phyloP scores from a whole-genome alignment of 2,888 invertebrate genomes.

The Lasius fuliginosus region DNA sequence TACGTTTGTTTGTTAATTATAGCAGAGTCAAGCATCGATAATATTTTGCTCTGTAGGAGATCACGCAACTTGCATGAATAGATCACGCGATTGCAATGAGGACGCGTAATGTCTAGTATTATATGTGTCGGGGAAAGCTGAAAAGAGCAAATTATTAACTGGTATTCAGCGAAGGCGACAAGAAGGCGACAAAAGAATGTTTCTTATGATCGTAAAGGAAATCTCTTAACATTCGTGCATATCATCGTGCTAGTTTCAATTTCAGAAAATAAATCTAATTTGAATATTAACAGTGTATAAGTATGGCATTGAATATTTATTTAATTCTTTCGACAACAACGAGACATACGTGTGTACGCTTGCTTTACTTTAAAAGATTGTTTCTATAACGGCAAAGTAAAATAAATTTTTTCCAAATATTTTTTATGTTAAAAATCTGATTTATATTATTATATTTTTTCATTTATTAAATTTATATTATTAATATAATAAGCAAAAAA shows the following conservation, averaged over 20 bases:
- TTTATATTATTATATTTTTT: not conserved
- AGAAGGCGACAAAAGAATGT: not conserved
- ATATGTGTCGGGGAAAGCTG: not conserved
- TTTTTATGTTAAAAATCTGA: not conserved
- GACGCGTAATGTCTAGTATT: constrained; percentile 8
- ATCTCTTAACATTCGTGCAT: not conserved
- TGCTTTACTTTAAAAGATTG: not conserved
- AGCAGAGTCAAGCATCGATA: constrained; percentile 12
- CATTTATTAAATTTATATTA: not conserved
- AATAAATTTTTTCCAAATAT: not conserved
- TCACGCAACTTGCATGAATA: constrained; percentile 39
- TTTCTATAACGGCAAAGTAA: not conserved
- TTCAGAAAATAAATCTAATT: not conserved
- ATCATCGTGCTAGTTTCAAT: not conserved
- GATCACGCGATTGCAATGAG: constrained; percentile 43
- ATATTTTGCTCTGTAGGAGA: constrained; percentile 9
- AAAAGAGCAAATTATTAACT: constrained; percentile 2
- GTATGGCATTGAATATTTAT: not conserved
- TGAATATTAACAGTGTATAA: not conserved
- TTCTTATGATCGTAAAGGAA: not conserved
- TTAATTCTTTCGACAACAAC: not conserved
- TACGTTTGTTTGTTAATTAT: constrained; percentile 19
- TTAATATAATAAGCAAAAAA: not conserved
- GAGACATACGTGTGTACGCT: not conserved
- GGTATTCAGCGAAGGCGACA: not conserved